phyloP scores from a whole-genome alignment of 1,140 invertebrate genomes.

The Littorina saxatilis region DNA sequence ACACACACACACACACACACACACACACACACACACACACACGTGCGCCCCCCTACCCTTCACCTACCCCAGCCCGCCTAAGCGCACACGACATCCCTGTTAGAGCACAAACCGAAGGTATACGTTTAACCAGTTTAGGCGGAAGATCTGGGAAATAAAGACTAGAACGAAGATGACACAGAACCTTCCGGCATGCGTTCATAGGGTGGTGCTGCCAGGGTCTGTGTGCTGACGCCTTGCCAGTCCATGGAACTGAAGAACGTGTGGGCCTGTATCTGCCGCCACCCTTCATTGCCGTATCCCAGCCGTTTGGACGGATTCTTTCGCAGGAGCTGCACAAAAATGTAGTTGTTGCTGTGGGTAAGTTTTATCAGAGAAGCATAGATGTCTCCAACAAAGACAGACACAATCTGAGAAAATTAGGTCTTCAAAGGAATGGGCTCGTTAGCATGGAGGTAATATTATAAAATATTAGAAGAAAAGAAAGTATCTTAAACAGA shows the following conservation, averaged over 20 bases:
- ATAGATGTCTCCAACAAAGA: too few species aligned
- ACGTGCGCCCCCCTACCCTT: neutral
- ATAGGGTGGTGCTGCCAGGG: neutral
- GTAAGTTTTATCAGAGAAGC: too few species aligned
- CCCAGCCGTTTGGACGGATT: conserved; percentile 27
- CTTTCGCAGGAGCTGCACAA: conserved; percentile 3
- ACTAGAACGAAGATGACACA: too few species aligned
- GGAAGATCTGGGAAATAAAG: too few species aligned
- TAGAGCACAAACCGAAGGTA: neutral
- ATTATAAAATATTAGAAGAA: neutral
- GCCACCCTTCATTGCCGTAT: neutral
- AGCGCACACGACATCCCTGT: neutral
- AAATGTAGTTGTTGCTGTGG: neutral
- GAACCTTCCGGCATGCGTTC: conserved; percentile 23
- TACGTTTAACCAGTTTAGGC: too few species aligned
- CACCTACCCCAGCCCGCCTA: neutral
- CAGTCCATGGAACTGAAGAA: conserved; percentile 20
- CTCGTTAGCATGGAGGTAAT: neutral
- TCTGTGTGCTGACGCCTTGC: neutral
- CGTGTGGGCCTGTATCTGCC: conserved; percentile 11
- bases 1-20: too few species aligned
- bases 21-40: neutral
- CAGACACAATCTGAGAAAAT: too few species aligned
- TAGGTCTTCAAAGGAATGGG: too few species aligned
- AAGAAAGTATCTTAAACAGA: neutral